A percentile compares a stretch with the other conserved stretches of the same genome.
Conservation (phyloP, 2,888 invertebrate species). For the Gymnoscelis rufifasciata region DNA sequence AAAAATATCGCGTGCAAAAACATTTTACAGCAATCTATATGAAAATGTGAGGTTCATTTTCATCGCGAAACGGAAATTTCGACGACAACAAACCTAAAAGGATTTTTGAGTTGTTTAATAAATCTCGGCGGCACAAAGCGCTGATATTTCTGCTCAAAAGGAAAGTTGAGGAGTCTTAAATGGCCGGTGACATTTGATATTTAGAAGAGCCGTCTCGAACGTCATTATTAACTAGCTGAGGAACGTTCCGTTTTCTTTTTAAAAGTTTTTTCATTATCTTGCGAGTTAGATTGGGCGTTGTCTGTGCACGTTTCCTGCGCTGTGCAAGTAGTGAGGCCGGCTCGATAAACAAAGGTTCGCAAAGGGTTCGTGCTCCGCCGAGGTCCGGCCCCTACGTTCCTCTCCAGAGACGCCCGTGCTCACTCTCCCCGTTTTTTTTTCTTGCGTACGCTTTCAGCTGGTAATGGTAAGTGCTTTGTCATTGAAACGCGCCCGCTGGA, state of each 20-base stretch:
- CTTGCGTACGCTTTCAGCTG: constrained; percentile 40
- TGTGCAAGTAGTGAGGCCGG: constrained; percentile 46
- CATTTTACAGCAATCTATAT: constrained; percentile 9
- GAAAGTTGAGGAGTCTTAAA: constrained; percentile 18
- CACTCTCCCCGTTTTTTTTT: constrained; percentile 32
- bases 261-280: constrained; percentile 31
- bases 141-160: constrained; percentile 20
- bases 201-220: constrained; percentile 18
- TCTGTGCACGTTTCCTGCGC: constrained; percentile 38
- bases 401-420: constrained; percentile 34
- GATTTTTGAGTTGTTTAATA: constrained; percentile 28
- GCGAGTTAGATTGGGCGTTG: constrained; percentile 18
- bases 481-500: constrained; percentile 30
- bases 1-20: constrained; percentile 9
- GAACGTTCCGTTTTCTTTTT: constrained; percentile 16
- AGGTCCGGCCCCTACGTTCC: constrained; percentile 46
- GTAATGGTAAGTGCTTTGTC: constrained; percentile 48
- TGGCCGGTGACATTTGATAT: constrained; percentile 26
- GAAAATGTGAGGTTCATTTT: constrained; percentile 15
- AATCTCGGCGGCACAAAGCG: constrained; percentile 23
- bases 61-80: constrained; percentile 15
- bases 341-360: constrained; percentile 63
- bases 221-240: constrained; percentile 21
- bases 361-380: constrained; percentile 71
- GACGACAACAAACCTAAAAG: constrained; percentile 20